These are phyloP conservation scores for Acromyrmex echinatior DNA, from an alignment of 1,140 invertebrate genomes.

Conservation along the genomic window DNA sequence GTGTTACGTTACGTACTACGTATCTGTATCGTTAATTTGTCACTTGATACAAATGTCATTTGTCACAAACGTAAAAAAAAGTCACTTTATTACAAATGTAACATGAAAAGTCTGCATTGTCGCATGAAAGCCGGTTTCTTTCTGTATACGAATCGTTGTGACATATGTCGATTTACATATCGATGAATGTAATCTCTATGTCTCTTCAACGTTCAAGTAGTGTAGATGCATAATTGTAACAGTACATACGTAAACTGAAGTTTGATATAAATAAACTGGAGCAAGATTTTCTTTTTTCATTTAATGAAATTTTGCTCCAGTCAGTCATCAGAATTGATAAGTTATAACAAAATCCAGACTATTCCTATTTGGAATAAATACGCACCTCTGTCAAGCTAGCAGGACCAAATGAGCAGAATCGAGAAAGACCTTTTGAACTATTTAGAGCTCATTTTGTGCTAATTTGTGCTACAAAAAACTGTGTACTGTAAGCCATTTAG, in stretches of 20 bases:
- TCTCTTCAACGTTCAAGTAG: not conserved
- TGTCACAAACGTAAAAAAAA: too few relatives aligned
- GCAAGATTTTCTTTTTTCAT: not conserved
- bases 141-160: not conserved
- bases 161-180: not conserved
- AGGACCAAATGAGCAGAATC: too few relatives aligned
- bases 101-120: constrained; percentile 30
- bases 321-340: constrained; percentile 8
- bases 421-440: too few relatives aligned
- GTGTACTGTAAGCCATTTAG: too few relatives aligned
- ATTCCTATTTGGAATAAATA: constrained; percentile 9
- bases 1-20: not conserved
- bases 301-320: not conserved
- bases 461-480: too few relatives aligned
- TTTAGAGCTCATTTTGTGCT: too few relatives aligned
- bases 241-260: constrained; percentile 2
- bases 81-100: not conserved
- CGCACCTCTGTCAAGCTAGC: not conserved
- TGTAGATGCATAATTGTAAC: not conserved
- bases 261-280: not conserved
- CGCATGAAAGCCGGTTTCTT: not conserved
- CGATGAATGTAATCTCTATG: constrained; percentile 1
- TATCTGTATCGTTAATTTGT: constrained; percentile 18
- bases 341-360: not conserved
- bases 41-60: not conserved